These are phyloP conservation scores for Amyelois transitella DNA, from an alignment of 1,140 invertebrate genomes.

Conservation along the genomic window DNA sequence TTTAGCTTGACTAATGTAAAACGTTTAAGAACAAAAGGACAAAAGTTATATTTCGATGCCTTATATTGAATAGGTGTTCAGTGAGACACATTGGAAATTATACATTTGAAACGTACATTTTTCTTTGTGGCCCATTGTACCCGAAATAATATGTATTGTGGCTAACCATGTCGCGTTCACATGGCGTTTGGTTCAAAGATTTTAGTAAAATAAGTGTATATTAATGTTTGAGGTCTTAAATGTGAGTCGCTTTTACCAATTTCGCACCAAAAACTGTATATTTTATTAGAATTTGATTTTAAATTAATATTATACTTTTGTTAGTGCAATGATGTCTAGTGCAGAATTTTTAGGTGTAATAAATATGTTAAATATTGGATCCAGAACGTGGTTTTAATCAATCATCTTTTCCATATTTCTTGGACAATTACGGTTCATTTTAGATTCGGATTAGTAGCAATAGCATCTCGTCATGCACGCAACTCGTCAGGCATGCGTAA, in stretches of 20 bases:
- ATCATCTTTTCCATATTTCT: too few species aligned
- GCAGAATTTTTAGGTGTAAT: conserved; percentile 28
- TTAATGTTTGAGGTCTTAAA: conserved; percentile 1
- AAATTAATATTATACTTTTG: conserved; percentile 15
- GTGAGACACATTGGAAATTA: too few species aligned
- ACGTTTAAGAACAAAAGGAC: too few species aligned
- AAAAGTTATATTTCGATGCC: too few species aligned
- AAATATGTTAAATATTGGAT: conserved; percentile 20
- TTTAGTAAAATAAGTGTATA: background rate
- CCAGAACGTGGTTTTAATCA: background rate
- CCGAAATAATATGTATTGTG: background rate
- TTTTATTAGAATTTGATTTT: conserved; percentile 1
- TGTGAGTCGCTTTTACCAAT: conserved; percentile 9
- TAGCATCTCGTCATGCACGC: too few species aligned
- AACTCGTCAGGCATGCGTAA: too few species aligned
- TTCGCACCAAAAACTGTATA: conserved; percentile 23
- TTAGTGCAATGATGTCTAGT: conserved; percentile 38
- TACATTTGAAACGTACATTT: too few species aligned
- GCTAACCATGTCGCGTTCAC: background rate
- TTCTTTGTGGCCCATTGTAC: too few species aligned
- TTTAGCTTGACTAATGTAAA: too few species aligned
- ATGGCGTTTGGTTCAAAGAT: background rate
- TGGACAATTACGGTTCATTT: too few species aligned
- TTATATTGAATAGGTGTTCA: too few species aligned
- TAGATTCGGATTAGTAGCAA: too few species aligned